These are phyloP conservation scores for Paraplagusia blochii DNA, from an alignment of 2,113 vertebrate genomes.

Conservation along the genomic window DNA sequence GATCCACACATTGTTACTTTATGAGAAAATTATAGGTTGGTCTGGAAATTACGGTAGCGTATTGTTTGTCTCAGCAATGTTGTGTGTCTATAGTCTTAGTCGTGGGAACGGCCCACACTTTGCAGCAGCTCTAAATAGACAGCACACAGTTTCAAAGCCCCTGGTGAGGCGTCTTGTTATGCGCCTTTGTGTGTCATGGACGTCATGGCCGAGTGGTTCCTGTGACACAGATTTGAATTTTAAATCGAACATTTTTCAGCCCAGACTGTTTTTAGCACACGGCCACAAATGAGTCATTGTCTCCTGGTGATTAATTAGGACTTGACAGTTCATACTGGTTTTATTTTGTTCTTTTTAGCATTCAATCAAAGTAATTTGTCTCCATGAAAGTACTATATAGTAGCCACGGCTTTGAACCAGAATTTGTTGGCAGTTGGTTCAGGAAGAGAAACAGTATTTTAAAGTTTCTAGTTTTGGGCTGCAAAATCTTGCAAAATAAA, in stretches of 20 bases:
- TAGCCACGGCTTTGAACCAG: too few species aligned
- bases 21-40: too few species aligned
- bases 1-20: too few species aligned
- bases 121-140: conserved; percentile 50
- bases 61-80: too few species aligned
- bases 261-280: conserved; percentile 67
- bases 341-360: too few species aligned
- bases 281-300: conserved; percentile 67
- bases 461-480: conserved; percentile 25
- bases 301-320: conserved; percentile 69
- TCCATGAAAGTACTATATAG: too few species aligned
- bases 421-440: too few species aligned
- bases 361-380: too few species aligned
- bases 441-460: conserved; percentile 14
- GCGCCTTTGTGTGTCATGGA: conserved; percentile 51
- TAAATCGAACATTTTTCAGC: conserved; percentile 57
- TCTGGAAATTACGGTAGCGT: too few species aligned
- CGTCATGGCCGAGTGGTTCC: conserved; percentile 43
- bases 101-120: conserved; percentile 22
- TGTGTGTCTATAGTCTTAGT: neutral
- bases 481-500: conserved; percentile 37
- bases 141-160: conserved; percentile 46
- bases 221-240: conserved; percentile 72
- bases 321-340: too few species aligned
- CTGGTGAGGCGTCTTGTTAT: conserved; percentile 55